Evolutionary conservation across 2,113 vertebrate genomes (phyloP).

Genomic region (Thermophis baileyi): DNA sequence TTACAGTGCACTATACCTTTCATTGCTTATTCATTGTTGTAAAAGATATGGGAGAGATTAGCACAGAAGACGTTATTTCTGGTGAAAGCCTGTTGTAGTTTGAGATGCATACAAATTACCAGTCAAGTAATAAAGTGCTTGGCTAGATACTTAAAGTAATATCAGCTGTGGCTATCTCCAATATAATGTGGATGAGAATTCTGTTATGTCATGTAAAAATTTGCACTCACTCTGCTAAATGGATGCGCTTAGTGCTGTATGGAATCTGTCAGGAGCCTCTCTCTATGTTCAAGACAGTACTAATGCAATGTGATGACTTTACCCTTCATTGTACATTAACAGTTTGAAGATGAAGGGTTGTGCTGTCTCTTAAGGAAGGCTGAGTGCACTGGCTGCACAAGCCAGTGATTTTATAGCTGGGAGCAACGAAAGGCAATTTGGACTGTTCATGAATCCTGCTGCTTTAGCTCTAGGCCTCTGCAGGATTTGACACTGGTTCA

Average conservation of each 20-base stretch:
- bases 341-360: constrained; percentile 62
- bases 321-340: constrained; percentile 62
- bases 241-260: background rate
- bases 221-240: constrained; percentile 49
- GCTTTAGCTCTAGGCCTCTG: constrained; percentile 57
- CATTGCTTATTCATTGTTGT: background rate
- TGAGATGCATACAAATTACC: background rate
- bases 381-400: constrained; percentile 40
- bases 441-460: constrained; percentile 55
- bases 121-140: background rate
- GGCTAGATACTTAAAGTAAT: background rate
- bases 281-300: constrained; percentile 49
- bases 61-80: background rate
- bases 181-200: constrained; percentile 51
- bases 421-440: constrained; percentile 66
- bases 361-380: constrained; percentile 44
- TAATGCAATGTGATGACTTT: constrained; percentile 64
- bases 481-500: constrained; percentile 56
- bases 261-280: constrained; percentile 30
- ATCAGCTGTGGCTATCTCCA: constrained; percentile 36
- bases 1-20: background rate
- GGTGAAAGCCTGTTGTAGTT: background rate
- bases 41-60: background rate
- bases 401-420: constrained; percentile 56
- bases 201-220: constrained; percentile 42